A percentile compares a stretch with the other conserved stretches of the same genome.
phyloP scores from a whole-genome alignment of 1,140 invertebrate genomes.

The Zaprionus camerounensis region DNA sequence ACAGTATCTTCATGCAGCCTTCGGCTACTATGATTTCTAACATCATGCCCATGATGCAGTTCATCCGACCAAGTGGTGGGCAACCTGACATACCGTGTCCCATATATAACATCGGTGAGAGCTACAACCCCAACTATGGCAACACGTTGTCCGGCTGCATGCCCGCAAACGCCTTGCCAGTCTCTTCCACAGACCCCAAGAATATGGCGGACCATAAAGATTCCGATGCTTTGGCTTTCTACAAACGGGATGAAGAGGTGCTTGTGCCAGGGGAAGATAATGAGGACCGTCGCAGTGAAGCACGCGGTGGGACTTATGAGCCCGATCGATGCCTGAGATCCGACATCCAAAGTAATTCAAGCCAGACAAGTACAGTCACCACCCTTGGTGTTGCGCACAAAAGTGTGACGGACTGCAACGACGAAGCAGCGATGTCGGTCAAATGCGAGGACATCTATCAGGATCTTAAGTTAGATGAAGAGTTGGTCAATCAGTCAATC shows the following conservation, averaged over 20 bases:
- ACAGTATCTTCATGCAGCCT: constrained; percentile 35
- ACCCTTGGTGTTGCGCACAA: neutral
- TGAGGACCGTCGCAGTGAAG: neutral
- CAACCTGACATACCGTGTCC: neutral
- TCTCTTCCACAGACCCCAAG: too few species aligned
- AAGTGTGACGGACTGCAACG: neutral
- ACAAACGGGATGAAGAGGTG: neutral
- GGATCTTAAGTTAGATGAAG: neutral
- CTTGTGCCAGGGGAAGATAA: neutral
- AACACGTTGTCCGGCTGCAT: neutral
- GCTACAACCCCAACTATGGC: neutral
- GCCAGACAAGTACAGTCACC: neutral
- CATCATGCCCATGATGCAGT: constrained; percentile 25
- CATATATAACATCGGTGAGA: constrained; percentile 17
- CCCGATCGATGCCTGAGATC: neutral
- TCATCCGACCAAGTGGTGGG: neutral
- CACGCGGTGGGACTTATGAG: neutral
- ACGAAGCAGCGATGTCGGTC: neutral
- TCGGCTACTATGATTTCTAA: constrained; percentile 29
- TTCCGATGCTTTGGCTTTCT: neutral
- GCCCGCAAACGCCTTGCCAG: neutral
- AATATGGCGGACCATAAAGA: neutral
- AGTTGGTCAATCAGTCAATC: neutral
- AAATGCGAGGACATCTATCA: neutral
- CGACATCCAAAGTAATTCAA: neutral